Evolutionary conservation across 2,888 invertebrate genomes (phyloP), one percentile per base, ranked within the genome.

Genomic region (Torymus tubicola): DNA sequence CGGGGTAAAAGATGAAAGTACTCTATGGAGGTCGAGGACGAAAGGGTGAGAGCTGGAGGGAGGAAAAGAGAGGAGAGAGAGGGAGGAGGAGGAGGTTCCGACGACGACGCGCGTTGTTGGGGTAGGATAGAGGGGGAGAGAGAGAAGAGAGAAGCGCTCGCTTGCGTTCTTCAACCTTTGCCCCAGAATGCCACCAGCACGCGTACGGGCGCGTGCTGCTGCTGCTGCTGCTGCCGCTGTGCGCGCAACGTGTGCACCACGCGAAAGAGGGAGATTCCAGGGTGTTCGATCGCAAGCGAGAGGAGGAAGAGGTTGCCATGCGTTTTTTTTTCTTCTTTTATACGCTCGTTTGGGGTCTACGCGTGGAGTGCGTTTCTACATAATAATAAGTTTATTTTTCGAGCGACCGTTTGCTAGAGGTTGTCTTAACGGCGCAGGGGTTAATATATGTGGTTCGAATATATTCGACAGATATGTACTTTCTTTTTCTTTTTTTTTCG

Each of bases 121-220:
- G 42, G 42, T 42, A 42, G 42, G 42, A n/a, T 42, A 42, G 64
- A 63, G 69, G 76, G 57, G 80, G 65, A n/a, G 74, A 52, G 77
- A 60, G 84, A 82, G 83, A 86, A 86, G 87, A 87, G 31, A 31
- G 42, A 42, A 8, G 42, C 42, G 42, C 42, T 4, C 5, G 89
- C 88, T 84, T 85, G 88, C 89, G 90, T 90, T 90, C 90, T 86
- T 90, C 90, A 89, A 90, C 90, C 90, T 90, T 89, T 90, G 89
- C 86, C 90, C 89, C 86, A 90, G 89, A 89, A 90, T 89, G 86
- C 42, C 42, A 8, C 5, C 42, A 42, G 42, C 52, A 53, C 53
- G 18, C 11, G 53, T 60, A 4, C 72, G 64, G 10, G 13, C 65
- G 64, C 65, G 65, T 24, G 12, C 50, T 18, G 31, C 31, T 31